Evolutionary conservation across 2,113 vertebrate genomes (phyloP).

Genomic region (Tetrax tetrax): DNA sequence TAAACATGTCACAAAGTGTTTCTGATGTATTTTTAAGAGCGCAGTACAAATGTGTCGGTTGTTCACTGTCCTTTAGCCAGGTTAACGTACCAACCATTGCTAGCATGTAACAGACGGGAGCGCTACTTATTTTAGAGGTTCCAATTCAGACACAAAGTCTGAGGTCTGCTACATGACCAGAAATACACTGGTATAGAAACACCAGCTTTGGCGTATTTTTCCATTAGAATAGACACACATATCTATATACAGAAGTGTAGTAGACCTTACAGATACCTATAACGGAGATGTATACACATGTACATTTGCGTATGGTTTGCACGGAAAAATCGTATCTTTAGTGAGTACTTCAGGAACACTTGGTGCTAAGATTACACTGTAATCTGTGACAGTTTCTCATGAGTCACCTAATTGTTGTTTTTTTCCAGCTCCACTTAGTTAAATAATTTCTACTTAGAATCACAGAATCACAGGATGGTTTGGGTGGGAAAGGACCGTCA

Average conservation of each 20-base stretch:
- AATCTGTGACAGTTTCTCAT: not conserved
- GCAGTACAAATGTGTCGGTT: not conserved
- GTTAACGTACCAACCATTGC: not conserved
- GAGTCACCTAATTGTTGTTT: not conserved
- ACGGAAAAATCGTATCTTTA: not conserved
- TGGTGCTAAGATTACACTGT: not conserved
- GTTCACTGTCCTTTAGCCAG: not conserved
- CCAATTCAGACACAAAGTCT: not conserved
- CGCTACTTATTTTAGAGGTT: not conserved
- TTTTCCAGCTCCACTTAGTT: not conserved
- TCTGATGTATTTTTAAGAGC: slow-evolving; percentile 7
- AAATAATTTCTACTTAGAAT: not conserved
- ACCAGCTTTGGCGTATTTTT: not conserved
- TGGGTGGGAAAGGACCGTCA: no score
- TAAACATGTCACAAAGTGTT: slow-evolving; percentile 20
- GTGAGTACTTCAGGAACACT: not conserved
- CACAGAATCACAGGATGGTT: no score
- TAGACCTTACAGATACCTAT: not conserved
- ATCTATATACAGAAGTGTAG: not conserved
- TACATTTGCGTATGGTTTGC: not conserved
- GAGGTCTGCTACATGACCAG: not conserved
- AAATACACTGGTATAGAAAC: not conserved
- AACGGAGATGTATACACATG: not conserved
- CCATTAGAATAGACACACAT: not conserved
- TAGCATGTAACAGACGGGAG: not conserved